A percentile compares a stretch with the other conserved stretches of the same genome.
Conservation (phyloP, 2,113 vertebrate species). For the Coracopsis vasa region DNA sequence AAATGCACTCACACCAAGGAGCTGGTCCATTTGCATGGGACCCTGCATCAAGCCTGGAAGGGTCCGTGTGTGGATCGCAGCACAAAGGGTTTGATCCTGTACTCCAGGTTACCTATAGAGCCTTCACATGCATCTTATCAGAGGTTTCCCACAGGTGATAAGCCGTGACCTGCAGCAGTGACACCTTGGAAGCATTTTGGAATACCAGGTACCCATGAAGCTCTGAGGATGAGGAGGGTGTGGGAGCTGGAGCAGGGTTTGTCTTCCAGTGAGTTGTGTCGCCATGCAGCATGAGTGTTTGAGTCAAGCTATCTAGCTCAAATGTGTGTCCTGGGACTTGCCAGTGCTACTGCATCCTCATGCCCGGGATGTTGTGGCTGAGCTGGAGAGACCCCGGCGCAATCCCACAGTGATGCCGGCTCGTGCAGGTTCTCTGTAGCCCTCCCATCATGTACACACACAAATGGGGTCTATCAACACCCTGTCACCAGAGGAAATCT, state of each 20-base stretch:
- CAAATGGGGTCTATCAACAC: background rate
- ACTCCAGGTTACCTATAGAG: background rate
- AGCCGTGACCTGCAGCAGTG: background rate
- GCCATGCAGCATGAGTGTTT: rapidly evolving
- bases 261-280: rapidly evolving
- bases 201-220: rapidly evolving
- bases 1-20: background rate
- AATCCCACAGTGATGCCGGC: background rate
- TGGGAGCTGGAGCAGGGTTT: background rate
- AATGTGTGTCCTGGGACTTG: rapidly evolving
- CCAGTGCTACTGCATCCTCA: rapidly evolving
- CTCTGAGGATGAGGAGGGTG: background rate
- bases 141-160: background rate
- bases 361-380: background rate
- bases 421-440: background rate
- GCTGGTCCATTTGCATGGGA: background rate
- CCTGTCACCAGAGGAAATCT: background rate
- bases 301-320: rapidly evolving
- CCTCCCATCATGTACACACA: background rate
- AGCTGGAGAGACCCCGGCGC: rapidly evolving
- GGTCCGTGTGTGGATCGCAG: too few relatives aligned
- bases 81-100: background rate
- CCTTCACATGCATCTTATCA: too few relatives aligned
- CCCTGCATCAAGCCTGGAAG: background rate
- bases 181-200: rapidly evolving